Percentiles rank a stretch among this genome's conserved stretches.
phyloP scores from a whole-genome alignment of 2,113 vertebrate species.

The Orycteropus afer region DNA sequence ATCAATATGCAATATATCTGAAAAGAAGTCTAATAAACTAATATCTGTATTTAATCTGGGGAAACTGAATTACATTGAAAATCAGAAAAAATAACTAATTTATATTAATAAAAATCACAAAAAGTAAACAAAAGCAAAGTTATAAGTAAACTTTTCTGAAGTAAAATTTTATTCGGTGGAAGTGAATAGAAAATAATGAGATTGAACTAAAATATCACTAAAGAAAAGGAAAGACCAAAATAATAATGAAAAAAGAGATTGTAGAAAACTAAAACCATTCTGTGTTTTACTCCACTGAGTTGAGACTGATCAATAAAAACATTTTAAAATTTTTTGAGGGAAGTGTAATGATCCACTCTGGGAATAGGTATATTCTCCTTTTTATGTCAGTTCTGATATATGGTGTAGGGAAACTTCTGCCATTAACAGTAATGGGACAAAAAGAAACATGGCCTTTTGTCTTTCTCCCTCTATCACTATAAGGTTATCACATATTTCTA shows the following conservation, averaged over 20 bases:
- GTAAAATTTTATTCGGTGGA: neutral
- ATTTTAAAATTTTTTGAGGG: slow-evolving; percentile 22
- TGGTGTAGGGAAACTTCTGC: neutral
- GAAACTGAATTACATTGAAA: neutral
- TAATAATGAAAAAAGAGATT: neutral
- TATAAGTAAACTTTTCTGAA: neutral
- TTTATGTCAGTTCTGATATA: slow-evolving; percentile 34
- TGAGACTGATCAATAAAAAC: slow-evolving; percentile 42
- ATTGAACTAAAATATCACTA: neutral
- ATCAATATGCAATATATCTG: neutral
- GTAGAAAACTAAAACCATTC: neutral
- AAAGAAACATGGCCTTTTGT: neutral
- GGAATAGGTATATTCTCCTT: neutral
- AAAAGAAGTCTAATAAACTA: neutral
- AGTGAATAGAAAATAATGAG: neutral
- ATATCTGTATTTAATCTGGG: neutral
- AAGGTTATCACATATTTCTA: neutral
- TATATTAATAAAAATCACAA: neutral
- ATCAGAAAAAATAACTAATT: too few relatives aligned
- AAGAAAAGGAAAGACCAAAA: neutral
- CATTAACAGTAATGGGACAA: neutral
- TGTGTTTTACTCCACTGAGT: neutral
- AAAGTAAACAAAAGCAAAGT: neutral
- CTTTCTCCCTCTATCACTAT: neutral
- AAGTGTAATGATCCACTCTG: neutral